phyloP scores from a whole-genome alignment of 1,140 invertebrate genomes.

The Apis mellifera region Amel_HAv3.1 CM009934.2:12819001-12819500 shows the following conservation, averaged over 20 bases:
- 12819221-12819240: conserved; percentile 76
- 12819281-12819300: conserved; percentile 70
- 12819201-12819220: conserved; percentile 76
- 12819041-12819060: conserved; percentile 25
- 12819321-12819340: conserved; percentile 47
- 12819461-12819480: background rate
- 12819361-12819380: conserved; percentile 25
- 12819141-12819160: conserved; percentile 67
- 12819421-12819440: background rate
- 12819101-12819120: conserved; percentile 66
- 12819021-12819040: background rate
- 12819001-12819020: conserved; percentile 34
- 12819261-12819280: conserved; percentile 79
- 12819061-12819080: conserved; percentile 23
- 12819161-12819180: conserved; percentile 71
- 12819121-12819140: conserved; percentile 68
- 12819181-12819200: conserved; percentile 73
- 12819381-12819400: conserved; percentile 1
- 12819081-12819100: conserved; percentile 18
- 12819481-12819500: too few species aligned
- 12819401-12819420: background rate
- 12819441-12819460: background rate
- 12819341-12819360: conserved; percentile 24
- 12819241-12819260: conserved; percentile 76
- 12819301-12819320: conserved; percentile 58